Conservation (phyloP, 2,888 invertebrate species). For the Argyresthia goedartella region DNA sequence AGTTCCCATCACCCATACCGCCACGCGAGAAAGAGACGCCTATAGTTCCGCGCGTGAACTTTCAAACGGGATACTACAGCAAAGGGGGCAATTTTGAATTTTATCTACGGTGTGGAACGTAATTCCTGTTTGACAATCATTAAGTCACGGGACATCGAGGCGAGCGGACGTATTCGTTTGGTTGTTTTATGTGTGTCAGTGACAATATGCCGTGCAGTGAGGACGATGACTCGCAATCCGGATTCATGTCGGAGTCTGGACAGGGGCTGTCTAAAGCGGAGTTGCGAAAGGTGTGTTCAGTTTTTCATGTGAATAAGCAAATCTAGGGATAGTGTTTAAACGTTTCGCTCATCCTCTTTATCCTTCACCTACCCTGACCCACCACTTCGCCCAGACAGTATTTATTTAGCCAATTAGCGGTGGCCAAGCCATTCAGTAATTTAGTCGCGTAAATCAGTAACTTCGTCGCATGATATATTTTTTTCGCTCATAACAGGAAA, state of each 20-base stretch:
- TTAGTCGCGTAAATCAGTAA: too few species aligned
- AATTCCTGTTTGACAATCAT: constrained; percentile 23
- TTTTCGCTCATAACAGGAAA: too few species aligned
- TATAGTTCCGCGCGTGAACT: neutral
- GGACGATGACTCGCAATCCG: constrained; percentile 69
- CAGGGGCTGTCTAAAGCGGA: constrained; percentile 78
- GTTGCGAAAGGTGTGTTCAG: constrained; percentile 72
- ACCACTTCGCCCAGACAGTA: too few species aligned
- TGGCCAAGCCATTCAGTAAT: too few species aligned
- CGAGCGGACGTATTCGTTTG: constrained; percentile 19
- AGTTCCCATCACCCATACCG: constrained; percentile 47
- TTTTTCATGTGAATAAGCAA: too few species aligned
- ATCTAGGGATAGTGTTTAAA: too few species aligned
- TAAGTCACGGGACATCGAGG: constrained; percentile 23
- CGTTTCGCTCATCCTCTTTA: too few species aligned
- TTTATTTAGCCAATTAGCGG: too few species aligned
- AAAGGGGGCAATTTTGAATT: constrained; percentile 28
- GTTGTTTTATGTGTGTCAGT: neutral
- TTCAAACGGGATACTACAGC: neutral
- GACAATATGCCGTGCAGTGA: constrained; percentile 73
- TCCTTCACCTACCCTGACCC: too few species aligned
- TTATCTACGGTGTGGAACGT: constrained; percentile 33
- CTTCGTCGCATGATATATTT: too few species aligned
- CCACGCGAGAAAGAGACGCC: constrained; percentile 28
- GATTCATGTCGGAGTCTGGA: constrained; percentile 59